Evolutionary conservation across 2,113 vertebrate genomes (phyloP).

Genomic region (Microtus richardsoni): DNA sequence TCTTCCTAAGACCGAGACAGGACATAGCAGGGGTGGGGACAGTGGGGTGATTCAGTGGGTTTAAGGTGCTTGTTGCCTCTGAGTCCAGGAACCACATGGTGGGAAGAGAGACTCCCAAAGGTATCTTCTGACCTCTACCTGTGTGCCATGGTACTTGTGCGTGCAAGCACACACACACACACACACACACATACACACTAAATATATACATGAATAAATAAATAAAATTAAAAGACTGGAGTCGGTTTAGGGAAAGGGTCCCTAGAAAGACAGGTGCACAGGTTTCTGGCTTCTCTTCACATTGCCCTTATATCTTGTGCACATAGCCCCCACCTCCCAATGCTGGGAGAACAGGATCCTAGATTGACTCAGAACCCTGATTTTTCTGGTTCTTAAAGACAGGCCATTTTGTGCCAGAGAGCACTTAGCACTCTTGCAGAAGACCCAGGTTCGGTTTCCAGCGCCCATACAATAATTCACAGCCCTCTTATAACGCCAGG

Average conservation of each 20-base stretch:
- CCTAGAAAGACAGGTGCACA: not conserved
- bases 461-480: not conserved
- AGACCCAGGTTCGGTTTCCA: not conserved
- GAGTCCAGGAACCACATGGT: too few relatives aligned
- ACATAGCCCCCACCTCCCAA: not conserved
- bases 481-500: not conserved
- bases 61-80: not conserved
- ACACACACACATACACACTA: not conserved
- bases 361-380: not conserved
- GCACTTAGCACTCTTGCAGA: not conserved
- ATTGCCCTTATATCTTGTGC: not conserved
- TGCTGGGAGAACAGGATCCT: not conserved
- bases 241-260: not conserved
- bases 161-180: too few relatives aligned
- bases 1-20: not conserved
- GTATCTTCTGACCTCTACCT: not conserved
- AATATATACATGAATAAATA: not conserved
- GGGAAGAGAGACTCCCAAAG: not conserved
- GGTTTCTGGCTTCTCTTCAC: not conserved
- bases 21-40: not conserved
- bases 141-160: not conserved
- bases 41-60: too few relatives aligned
- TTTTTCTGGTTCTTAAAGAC: not conserved
- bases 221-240: not conserved
- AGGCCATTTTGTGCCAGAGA: not conserved